Evolutionary conservation across 2,888 invertebrate species (phyloP), one percentile per base, ranked within the genome.

Genomic region (Ectemnius lituratus): DNA sequence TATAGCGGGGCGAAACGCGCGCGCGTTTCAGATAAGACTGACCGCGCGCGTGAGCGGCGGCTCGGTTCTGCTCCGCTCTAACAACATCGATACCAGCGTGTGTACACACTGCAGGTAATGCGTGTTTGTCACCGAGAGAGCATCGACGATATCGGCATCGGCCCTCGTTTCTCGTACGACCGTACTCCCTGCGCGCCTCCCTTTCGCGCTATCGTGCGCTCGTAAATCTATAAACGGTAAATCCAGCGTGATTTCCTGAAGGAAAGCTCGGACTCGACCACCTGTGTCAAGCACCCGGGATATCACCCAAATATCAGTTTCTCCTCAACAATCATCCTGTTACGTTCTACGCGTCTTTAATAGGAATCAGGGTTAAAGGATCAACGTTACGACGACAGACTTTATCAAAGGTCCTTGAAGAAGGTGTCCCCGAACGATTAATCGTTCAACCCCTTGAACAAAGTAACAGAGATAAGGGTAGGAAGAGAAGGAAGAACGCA

Each of bases 151-250:
- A 87, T 84, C 81, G 76, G 63, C 16, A 52, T 52, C 52, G 52
- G 52, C n/a, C n/a, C 16, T 52, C 79, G 75, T 70, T 77, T 72
- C 63, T 76, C 74, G 83, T 64, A 77, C 75, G 70, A 73, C 5
- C 37, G 6, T 37, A 37, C 37, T 37, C 37, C 37, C 8, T 64
- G 71, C 69, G 70, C 70, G 77, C 70, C 67, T 68, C 56, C 60
- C 66, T 74, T 67, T 71, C 66, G 65, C 63, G 67, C 64, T 83
- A 82, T 83, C 82, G 70, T 75, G 28, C 75, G 75, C 83, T 85
- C 85, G 83, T 88, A 88, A 89, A 89, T 88, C 87, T 87, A 89
- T 84, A 87, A 87, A 84, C 80, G 76, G 81, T 83, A 85, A 84
- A 85, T 84, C 84, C 83, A 85, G 77, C 87, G 87, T 88, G 88